These are phyloP conservation scores for Lepetodrilus schrolli DNA, from an alignment of 2,888 invertebrate genomes.

Conservation along the genomic window DNA sequence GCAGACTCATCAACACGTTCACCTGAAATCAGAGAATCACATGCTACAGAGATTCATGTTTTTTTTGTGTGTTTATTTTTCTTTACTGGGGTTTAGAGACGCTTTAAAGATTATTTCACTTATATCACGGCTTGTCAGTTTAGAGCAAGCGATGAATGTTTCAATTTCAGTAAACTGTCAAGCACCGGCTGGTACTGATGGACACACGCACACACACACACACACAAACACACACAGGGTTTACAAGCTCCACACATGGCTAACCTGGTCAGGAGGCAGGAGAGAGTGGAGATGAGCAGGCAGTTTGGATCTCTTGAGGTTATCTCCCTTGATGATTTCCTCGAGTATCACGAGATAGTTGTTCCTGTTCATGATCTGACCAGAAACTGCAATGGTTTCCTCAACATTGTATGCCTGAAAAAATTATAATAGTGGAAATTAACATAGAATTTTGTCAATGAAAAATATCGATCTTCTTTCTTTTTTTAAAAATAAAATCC, in stretches of 20 bases:
- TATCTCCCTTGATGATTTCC: conserved; percentile 73
- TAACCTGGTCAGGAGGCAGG: conserved; percentile 67
- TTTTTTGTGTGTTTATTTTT: neutral
- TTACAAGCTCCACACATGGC: no score
- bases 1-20: conserved; percentile 56
- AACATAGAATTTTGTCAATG: no score
- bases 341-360: conserved; percentile 71
- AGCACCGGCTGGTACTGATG: no score
- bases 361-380: conserved; percentile 72
- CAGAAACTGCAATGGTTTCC: conserved; percentile 72
- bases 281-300: conserved; percentile 60
- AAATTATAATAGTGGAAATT: no score
- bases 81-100: no score
- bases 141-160: no score
- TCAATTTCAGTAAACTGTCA: neutral
- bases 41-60: neutral
- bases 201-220: no score
- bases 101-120: no score
- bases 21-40: conserved; percentile 50
- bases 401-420: conserved; percentile 72
- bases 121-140: no score
- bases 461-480: no score
- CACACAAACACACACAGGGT: no score
- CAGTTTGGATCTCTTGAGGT: conserved; percentile 55
- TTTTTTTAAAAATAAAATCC: no score